Evolutionary conservation across 2,888 invertebrate genomes (phyloP).

Genomic region (Phyto melanocephala): DNA sequence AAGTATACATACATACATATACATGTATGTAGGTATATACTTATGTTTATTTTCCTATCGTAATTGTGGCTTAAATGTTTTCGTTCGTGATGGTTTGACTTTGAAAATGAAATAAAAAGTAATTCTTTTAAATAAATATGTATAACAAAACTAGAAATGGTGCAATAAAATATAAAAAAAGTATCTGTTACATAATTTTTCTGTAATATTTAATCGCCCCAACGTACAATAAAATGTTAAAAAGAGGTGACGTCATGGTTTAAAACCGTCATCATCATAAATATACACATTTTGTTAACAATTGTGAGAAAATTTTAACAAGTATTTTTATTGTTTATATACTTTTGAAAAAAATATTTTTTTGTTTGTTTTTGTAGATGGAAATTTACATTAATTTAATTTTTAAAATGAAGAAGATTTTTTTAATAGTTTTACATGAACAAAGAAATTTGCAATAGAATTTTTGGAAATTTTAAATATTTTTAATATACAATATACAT

Average conservation of each 20-base stretch:
- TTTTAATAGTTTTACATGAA: too few species aligned
- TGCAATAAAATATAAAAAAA: not conserved
- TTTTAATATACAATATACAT: too few species aligned
- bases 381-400: too few species aligned
- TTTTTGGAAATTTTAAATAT: too few species aligned
- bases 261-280: constrained; percentile 18
- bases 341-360: not conserved
- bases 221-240: not conserved
- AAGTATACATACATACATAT: too few species aligned
- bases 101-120: not conserved
- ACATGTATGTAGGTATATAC: not conserved
- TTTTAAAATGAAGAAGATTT: too few species aligned
- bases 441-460: too few species aligned
- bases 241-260: constrained; percentile 49
- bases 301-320: constrained; percentile 52
- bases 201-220: constrained; percentile 1
- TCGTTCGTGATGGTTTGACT: not conserved
- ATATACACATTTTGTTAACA: constrained; percentile 22
- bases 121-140: not conserved
- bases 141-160: not conserved
- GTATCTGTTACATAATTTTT: not conserved
- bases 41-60: not conserved
- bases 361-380: constrained; percentile 8
- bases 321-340: too few species aligned
- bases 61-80: not conserved